Conservation (phyloP, 2,888 invertebrate species). For the Escarpia spicata region DNA sequence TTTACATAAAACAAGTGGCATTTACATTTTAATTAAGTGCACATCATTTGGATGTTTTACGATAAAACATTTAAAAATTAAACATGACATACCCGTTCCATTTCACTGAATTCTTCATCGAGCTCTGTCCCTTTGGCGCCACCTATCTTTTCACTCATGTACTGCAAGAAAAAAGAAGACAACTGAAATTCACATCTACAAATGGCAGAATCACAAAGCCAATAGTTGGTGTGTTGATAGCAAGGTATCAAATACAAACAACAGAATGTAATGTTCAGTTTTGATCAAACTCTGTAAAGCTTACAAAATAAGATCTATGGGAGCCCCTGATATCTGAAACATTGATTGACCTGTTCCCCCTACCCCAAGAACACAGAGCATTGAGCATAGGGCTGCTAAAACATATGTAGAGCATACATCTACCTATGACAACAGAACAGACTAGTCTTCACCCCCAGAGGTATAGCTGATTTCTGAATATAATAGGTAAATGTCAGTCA, state of each 20-base stretch:
- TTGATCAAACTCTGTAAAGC: too few relatives aligned
- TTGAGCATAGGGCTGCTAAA: too few relatives aligned
- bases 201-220: neutral
- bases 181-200: neutral
- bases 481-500: neutral
- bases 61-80: neutral
- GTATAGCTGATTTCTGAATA: neutral
- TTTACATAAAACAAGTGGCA: too few relatives aligned
- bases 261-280: neutral
- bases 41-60: too few relatives aligned
- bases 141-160: conserved; percentile 99
- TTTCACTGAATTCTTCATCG: conserved; percentile 97
- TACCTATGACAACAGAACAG: neutral
- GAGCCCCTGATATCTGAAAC: too few relatives aligned
- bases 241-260: neutral
- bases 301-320: too few relatives aligned
- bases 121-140: conserved; percentile 99
- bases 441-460: neutral
- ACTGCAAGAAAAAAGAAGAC: conserved; percentile 72
- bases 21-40: too few relatives aligned
- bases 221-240: too few relatives aligned
- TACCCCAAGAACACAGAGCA: too few relatives aligned
- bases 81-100: conserved; percentile 89
- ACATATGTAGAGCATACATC: neutral
- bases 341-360: too few relatives aligned